Conservation (phyloP, 2,888 invertebrate species). For the Maniola hyperantus region DNA sequence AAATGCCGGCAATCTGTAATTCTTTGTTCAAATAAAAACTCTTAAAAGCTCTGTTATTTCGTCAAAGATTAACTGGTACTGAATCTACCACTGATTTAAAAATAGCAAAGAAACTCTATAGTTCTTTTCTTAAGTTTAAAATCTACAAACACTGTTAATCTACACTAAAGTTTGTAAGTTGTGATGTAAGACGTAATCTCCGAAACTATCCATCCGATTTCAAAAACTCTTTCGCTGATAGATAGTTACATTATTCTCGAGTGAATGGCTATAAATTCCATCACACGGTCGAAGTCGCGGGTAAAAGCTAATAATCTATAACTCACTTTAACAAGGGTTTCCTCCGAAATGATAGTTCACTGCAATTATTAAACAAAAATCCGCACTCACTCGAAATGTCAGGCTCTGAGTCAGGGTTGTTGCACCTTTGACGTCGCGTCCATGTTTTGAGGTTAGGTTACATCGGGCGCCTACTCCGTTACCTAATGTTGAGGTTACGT, state of each 20-base stretch:
- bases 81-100: not conserved
- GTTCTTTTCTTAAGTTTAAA: not conserved
- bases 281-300: too few relatives aligned
- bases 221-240: too few relatives aligned
- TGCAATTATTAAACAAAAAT: constrained; percentile 61
- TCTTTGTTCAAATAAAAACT: not conserved
- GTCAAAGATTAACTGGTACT: not conserved
- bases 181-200: too few relatives aligned
- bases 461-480: constrained; percentile 52
- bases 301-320: constrained; percentile 12
- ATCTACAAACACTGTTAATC: constrained; percentile 15
- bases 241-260: too few relatives aligned
- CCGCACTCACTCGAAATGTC: constrained; percentile 73
- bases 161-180: too few relatives aligned
- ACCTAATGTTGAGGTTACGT: constrained; percentile 38
- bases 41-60: not conserved
- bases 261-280: too few relatives aligned
- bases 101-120: not conserved
- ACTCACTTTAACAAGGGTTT: constrained; percentile 58
- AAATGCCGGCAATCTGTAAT: not conserved
- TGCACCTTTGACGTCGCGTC: constrained; percentile 58
- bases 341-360: constrained; percentile 58
- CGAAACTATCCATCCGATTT: too few relatives aligned
- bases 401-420: constrained; percentile 51
- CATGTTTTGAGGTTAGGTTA: constrained; percentile 60